phyloP scores from a whole-genome alignment of 1,140 invertebrate species.

The Ericerus pela region DNA sequence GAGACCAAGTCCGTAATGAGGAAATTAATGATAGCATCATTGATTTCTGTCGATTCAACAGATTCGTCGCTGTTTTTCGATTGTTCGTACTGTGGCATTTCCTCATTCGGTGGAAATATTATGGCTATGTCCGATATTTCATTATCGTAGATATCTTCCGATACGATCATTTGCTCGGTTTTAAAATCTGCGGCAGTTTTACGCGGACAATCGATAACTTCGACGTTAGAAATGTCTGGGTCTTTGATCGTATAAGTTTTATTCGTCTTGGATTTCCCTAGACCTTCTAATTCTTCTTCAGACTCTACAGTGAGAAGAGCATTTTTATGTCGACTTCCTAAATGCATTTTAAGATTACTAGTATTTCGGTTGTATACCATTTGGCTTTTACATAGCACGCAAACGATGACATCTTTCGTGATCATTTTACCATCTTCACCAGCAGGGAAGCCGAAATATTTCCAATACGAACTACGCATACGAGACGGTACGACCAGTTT shows the following conservation, averaged over 20 bases:
- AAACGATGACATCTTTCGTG: constrained; percentile 45
- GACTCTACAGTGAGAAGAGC: too few species aligned
- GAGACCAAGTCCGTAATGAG: constrained; percentile 35
- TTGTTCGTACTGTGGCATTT: background rate
- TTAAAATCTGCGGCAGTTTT: background rate
- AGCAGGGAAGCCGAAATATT: constrained; percentile 47
- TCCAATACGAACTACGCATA: constrained; percentile 49
- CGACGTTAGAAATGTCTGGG: background rate
- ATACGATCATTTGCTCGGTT: background rate
- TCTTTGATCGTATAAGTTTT: background rate
- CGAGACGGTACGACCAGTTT: constrained; percentile 39
- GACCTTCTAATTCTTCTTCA: too few species aligned
- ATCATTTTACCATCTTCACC: constrained; percentile 42
- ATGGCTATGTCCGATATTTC: constrained; percentile 4
- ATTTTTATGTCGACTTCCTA: constrained; percentile 41
- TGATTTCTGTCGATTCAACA: too few species aligned
- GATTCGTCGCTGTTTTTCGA: too few species aligned
- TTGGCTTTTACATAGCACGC: constrained; percentile 42
- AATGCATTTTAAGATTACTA: constrained; percentile 43
- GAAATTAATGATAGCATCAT: constrained; percentile 35
- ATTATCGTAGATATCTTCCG: background rate
- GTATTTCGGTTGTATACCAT: constrained; percentile 47
- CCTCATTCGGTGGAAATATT: background rate
- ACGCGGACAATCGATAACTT: background rate
- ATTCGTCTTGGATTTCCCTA: too few species aligned